Percentiles rank a stretch among this genome's conserved stretches.
These are phyloP conservation scores for Gulo gulo DNA, from an alignment of 2,113 vertebrate species.

Conservation along the genomic window DNA sequence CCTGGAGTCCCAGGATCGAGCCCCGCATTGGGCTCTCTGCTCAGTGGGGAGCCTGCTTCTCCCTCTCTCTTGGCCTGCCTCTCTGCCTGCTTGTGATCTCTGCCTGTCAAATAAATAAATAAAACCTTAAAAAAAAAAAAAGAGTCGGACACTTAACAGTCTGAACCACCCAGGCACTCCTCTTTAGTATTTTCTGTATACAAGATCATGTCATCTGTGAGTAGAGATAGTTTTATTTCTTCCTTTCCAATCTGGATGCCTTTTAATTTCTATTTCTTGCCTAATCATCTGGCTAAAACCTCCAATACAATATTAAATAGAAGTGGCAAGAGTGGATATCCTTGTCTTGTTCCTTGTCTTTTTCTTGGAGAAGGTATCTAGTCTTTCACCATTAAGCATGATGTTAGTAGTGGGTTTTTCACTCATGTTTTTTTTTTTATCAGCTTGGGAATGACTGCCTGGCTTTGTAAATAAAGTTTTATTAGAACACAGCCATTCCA, in stretches of 20 bases:
- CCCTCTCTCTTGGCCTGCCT: too few relatives aligned
- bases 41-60: too few relatives aligned
- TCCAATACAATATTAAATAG: neutral
- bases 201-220: neutral
- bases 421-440: neutral
- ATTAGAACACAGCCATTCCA: neutral
- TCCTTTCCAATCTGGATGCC: neutral
- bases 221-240: neutral
- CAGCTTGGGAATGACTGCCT: neutral
- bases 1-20: too few relatives aligned
- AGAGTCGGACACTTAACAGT: neutral
- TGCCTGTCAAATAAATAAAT: too few relatives aligned
- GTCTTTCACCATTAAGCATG: neutral
- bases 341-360: neutral
- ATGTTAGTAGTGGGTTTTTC: neutral
- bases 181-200: neutral
- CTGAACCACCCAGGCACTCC: neutral
- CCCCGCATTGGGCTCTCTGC: too few relatives aligned
- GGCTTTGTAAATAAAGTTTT: conserved; percentile 38
- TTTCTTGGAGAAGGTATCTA: neutral
- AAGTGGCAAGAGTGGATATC: neutral
- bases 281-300: neutral
- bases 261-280: neutral
- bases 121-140: too few relatives aligned
- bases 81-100: too few relatives aligned